Evolutionary conservation across 2,888 invertebrate species (phyloP).

Genomic region (Conistra vaccinii): DNA sequence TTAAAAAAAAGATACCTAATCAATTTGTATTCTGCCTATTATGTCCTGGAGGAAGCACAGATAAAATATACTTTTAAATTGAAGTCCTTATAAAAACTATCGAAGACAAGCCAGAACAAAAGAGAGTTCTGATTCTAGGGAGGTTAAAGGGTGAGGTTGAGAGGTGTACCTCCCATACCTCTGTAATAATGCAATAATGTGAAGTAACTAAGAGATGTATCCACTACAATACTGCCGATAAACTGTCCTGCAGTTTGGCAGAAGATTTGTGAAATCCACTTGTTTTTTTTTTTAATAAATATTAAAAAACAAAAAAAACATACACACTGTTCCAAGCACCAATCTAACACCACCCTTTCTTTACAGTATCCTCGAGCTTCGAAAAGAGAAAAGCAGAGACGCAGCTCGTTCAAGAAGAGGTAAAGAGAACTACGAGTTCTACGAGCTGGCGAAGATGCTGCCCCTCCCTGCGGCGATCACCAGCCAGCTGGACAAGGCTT

Average conservation of each 20-base stretch:
- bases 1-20: neutral
- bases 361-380: constrained; percentile 97
- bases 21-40: neutral
- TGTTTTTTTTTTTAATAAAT: no score
- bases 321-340: neutral
- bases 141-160: no score
- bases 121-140: no score
- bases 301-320: no score
- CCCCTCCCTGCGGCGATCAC: constrained; percentile 97
- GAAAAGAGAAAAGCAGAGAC: constrained; percentile 98
- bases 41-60: neutral
- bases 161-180: no score
- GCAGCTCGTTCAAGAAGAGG: constrained; percentile 97
- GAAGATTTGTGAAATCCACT: no score
- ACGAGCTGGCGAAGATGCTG: constrained; percentile 98
- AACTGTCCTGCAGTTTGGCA: no score
- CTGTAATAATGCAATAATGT: no score
- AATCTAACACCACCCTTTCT: constrained; percentile 73
- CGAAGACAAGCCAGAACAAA: no score
- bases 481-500: constrained; percentile 98
- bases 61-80: neutral
- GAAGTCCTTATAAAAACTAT: neutral
- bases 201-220: no score
- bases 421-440: constrained; percentile 99
- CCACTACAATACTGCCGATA: no score